phyloP scores from a whole-genome alignment of 1,140 invertebrate species.

The Macrocentrus cingulum region DNA sequence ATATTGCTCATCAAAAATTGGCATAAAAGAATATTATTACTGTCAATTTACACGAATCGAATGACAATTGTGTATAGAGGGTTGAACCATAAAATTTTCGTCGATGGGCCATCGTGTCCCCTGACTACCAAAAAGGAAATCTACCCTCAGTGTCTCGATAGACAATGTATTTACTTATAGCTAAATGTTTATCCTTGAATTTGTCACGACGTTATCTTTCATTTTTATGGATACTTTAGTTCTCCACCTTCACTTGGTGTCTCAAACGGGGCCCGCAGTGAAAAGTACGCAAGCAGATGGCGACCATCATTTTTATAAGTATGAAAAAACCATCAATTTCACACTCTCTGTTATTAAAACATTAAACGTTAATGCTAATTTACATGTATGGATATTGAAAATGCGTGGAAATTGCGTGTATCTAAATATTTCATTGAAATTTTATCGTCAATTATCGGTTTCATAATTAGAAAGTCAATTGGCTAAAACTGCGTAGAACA shows the following conservation, averaged over 20 bases:
- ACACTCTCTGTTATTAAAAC: background rate
- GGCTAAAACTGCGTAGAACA: too few species aligned
- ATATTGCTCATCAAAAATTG: too few species aligned
- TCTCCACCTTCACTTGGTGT: slow-evolving; percentile 16
- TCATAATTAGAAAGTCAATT: too few species aligned
- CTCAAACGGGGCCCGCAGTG: background rate
- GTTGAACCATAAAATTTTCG: background rate
- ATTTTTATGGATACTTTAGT: slow-evolving; percentile 25
- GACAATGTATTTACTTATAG: slow-evolving; percentile 29
- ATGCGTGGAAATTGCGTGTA: background rate
- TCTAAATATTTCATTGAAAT: too few species aligned
- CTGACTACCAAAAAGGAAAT: slow-evolving; percentile 17
- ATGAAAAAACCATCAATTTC: background rate
- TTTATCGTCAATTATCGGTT: too few species aligned
- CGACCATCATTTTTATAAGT: background rate
- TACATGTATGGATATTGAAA: background rate
- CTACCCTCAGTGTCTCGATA: slow-evolving; percentile 11
- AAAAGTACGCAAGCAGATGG: slow-evolving; percentile 17
- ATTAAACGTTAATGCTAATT: background rate
- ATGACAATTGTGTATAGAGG: too few species aligned
- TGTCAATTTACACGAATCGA: too few species aligned
- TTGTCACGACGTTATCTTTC: slow-evolving; percentile 23
- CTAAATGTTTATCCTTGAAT: slow-evolving; percentile 32
- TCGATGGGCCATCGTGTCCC: background rate
- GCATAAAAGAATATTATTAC: too few species aligned